Base-by-base conservation (phyloP, 1,140 invertebrate species). In the Geopemphigus sp. region DNA sequence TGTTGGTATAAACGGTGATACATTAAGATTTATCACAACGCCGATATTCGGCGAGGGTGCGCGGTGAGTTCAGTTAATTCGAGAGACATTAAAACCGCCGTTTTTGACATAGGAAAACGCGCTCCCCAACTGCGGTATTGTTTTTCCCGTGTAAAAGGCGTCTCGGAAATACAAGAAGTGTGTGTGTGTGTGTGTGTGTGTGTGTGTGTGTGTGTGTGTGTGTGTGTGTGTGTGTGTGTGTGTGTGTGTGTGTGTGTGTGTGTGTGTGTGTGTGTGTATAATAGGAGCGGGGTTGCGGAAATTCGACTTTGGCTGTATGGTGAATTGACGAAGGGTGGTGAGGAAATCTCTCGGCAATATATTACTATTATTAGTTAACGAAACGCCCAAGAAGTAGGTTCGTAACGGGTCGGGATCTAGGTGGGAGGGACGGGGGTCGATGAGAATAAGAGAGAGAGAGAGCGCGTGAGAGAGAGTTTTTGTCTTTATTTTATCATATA, bases 331-430 rank as follows among this genome's bases (percentile, higher is more conserved):
- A n/a, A n/a, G 26, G 12, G 32, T 12, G 6, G 29, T 15, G 56
- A 2, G 29, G 53, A 22, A 47, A 78, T 61, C 57, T 78, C 39
- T 50, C 15, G 74, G 74, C 74, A 78, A 78, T 78, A 78, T 78
- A 78, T 78, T 78, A 78, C 57, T 78, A 78, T 78, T 78, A 78
- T 78, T 78, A 78, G 56, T 76, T 78, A 63, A 61, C 57, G 56
- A 78, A 63, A 50, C 56, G 73, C 54, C 56, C 73, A 19, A 59
- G 54, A 59, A 57, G 72, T 56, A n/a, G n/a, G n/a, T n/a, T n/a
- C 24, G 26, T 73, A 0, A 19, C 17, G 50, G 15, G 3, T 6
- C 14, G 11, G n/a, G 0, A 14, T 50, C 12, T 22, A 1, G 14
- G 17, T 53, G 15, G 3, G 24, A 15, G 50, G 5, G 47, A 32